phyloP scores from a whole-genome alignment of 1,140 invertebrate genomes.

The Papilio machaon region DNA sequence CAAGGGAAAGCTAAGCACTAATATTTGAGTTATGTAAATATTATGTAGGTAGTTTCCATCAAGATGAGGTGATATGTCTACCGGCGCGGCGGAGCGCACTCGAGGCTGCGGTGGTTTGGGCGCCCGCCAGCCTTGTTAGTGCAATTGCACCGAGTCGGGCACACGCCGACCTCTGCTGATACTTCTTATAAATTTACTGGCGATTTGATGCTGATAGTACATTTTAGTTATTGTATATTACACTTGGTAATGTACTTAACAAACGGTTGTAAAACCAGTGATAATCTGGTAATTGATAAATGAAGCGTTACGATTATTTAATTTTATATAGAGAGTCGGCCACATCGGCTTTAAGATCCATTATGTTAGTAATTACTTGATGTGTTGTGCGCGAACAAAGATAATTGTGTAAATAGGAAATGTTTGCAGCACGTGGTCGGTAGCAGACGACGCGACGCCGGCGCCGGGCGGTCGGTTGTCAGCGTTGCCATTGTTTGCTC shows the following conservation, averaged over 20 bases:
- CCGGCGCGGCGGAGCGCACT: neutral
- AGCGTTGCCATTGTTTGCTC: neutral
- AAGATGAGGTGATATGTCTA: neutral
- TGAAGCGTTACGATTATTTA: too few species aligned
- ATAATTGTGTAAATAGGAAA: constrained; percentile 16
- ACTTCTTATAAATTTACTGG: constrained; percentile 1
- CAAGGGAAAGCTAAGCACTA: too few species aligned
- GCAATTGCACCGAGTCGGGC: neutral
- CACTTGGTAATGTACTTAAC: neutral
- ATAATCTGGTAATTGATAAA: too few species aligned
- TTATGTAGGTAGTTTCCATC: too few species aligned
- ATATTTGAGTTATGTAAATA: too few species aligned
- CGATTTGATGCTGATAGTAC: neutral
- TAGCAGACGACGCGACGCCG: neutral
- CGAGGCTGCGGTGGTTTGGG: neutral
- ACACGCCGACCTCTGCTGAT: neutral
- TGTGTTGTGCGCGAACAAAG: neutral
- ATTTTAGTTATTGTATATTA: neutral
- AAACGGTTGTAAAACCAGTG: too few species aligned
- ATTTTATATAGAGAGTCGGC: neutral
- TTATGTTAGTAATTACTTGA: neutral
- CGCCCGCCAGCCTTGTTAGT: neutral
- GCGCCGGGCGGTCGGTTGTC: neutral
- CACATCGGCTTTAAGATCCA: neutral
- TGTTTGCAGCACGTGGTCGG: neutral